Evolutionary conservation across 2,113 vertebrate genomes (phyloP).

Genomic region (Vimba vimba): DNA sequence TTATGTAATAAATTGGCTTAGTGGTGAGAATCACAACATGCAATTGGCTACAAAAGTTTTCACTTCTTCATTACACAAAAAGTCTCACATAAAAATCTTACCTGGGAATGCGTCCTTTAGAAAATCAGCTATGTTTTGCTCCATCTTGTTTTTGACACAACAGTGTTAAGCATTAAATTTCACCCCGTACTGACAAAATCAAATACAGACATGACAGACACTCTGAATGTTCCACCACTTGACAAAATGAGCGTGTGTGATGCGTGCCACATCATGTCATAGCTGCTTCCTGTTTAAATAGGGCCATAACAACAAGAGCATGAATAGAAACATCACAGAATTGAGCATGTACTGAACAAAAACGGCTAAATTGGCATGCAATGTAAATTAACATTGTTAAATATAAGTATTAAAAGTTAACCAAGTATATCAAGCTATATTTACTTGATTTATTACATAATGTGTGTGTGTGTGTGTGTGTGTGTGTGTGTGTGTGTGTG

Average conservation of each 20-base stretch:
- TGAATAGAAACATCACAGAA: not conserved
- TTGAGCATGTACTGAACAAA: not conserved
- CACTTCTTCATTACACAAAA: not conserved
- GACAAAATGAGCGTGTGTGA: conserved; percentile 19
- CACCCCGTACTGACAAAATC: conserved; percentile 27
- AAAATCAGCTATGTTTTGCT: conserved; percentile 66
- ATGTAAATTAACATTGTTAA: not conserved
- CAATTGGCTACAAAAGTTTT: not conserved
- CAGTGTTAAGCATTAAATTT: not conserved
- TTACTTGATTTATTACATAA: not conserved
- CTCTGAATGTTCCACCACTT: conserved; percentile 13
- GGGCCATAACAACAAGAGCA: conserved; percentile 3
- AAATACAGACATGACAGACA: conserved; percentile 2
- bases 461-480: not conserved
- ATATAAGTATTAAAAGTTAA: not conserved
- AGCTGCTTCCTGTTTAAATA: conserved; percentile 57
- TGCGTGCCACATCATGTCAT: conserved; percentile 28
- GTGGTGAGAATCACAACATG: not conserved
- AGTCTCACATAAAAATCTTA: conserved; percentile 53
- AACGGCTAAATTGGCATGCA: not conserved
- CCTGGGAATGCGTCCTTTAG: conserved; percentile 70
- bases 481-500: not conserved
- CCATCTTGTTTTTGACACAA: conserved; percentile 66
- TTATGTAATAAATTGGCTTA: not conserved
- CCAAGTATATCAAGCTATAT: not conserved